Conservation (phyloP, 2,113 vertebrate species). For the Charadrius vociferus region DNA sequence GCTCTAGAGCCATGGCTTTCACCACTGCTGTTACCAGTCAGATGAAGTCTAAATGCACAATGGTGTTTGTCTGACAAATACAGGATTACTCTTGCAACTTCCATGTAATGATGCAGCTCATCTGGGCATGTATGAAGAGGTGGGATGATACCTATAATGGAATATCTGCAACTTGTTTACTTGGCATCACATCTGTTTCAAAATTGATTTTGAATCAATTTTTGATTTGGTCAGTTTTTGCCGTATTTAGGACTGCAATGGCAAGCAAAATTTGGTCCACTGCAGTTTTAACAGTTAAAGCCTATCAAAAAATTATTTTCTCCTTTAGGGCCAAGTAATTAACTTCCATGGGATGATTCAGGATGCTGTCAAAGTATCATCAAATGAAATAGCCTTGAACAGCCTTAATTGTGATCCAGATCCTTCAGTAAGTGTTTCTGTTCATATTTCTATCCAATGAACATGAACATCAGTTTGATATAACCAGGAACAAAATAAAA, state of each 20-base stretch:
- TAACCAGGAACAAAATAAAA: not conserved
- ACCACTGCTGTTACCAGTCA: not conserved
- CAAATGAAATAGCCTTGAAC: constrained; percentile 72
- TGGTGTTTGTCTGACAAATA: not conserved
- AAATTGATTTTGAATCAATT: not conserved
- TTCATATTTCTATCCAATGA: not conserved
- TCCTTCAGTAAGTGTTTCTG: constrained; percentile 78
- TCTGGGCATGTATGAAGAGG: not conserved
- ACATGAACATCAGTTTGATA: not conserved
- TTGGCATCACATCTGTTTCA: not conserved
- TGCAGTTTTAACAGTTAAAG: not conserved
- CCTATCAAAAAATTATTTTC: not conserved
- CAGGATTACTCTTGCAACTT: not conserved
- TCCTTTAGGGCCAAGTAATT: constrained; percentile 71
- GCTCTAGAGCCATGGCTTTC: not conserved
- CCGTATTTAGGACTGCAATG: not conserved
- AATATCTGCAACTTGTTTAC: not conserved
- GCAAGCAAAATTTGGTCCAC: not conserved
- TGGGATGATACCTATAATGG: not conserved
- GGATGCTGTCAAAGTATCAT: constrained; percentile 76
- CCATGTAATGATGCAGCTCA: not conserved
- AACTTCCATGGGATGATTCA: constrained; percentile 78
- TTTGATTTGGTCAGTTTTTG: not conserved
- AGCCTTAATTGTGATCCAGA: constrained; percentile 77
- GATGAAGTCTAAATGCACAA: not conserved